phyloP scores from a whole-genome alignment of 2,113 vertebrate genomes.

The Malaclemys terrapin region DNA sequence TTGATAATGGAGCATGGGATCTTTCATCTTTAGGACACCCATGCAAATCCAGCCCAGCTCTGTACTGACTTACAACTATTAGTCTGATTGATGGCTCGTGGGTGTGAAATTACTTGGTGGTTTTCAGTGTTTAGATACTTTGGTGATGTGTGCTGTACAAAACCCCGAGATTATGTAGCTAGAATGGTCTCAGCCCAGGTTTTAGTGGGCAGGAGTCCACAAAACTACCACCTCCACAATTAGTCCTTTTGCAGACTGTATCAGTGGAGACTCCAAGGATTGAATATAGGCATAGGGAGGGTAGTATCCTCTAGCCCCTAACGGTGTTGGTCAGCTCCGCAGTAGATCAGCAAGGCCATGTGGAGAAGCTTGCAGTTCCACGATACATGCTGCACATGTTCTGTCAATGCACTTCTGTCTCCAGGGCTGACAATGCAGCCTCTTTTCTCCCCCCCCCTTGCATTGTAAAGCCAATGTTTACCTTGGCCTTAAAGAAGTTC shows the following conservation, averaged over 20 bases:
- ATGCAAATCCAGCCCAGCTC: conserved; percentile 2
- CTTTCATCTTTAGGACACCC: neutral
- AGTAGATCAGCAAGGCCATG: neutral
- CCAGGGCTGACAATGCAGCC: neutral
- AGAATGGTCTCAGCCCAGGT: neutral
- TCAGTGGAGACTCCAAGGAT: neutral
- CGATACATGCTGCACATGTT: neutral
- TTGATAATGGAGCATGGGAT: neutral
- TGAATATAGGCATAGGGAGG: neutral
- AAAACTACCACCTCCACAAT: neutral
- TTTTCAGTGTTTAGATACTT: neutral
- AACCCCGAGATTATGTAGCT: neutral
- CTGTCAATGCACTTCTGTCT: neutral
- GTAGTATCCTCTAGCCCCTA: neutral
- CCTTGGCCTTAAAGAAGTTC: neutral
- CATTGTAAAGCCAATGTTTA: neutral
- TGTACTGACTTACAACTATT: neutral
- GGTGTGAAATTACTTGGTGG: neutral
- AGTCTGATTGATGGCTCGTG: neutral
- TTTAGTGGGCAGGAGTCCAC: neutral
- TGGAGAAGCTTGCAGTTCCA: neutral
- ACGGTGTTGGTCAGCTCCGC: neutral
- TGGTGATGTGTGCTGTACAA: neutral
- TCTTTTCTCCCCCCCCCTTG: neutral
- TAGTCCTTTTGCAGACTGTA: neutral